These are phyloP conservation scores for Xylophagus ater DNA, from an alignment of 2,888 invertebrate genomes.

Conservation along the genomic window DNA sequence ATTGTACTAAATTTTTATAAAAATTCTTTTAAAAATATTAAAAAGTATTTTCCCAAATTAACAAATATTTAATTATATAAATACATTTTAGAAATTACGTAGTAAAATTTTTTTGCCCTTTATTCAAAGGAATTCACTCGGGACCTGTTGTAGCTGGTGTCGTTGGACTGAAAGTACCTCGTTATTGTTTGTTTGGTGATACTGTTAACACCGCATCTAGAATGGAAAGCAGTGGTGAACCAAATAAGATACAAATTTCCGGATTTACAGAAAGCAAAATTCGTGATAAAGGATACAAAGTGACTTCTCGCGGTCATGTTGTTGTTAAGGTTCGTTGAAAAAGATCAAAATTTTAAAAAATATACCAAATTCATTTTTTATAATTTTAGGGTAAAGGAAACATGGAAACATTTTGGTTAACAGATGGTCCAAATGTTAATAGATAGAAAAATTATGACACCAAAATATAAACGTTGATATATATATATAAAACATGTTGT, in stretches of 20 bases:
- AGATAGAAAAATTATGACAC: no score
- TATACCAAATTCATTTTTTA: conserved; percentile 5
- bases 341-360: conserved; percentile 1
- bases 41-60: not conserved
- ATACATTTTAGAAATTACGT: not conserved
- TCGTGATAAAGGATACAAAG: conserved; percentile 51
- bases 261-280: conserved; percentile 56
- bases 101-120: not conserved
- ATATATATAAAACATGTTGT: no score
- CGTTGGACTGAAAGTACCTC: conserved; percentile 70
- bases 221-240: conserved; percentile 63
- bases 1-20: not conserved
- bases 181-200: conserved; percentile 84
- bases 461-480: no score
- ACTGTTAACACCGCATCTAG: conserved; percentile 85
- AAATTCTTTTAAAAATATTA: not conserved
- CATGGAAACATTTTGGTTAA: conserved; percentile 76
- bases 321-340: conserved; percentile 56
- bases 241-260: conserved; percentile 67
- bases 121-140: conserved; percentile 58
- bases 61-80: not conserved
- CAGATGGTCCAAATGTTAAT: conserved; percentile 52
- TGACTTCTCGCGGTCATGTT: conserved; percentile 60
- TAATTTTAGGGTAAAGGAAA: conserved; percentile 67
- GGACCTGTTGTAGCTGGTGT: conserved; percentile 83